Conservation (phyloP, 2,113 vertebrate genomes). For the Halcyon malimbica region DNA sequence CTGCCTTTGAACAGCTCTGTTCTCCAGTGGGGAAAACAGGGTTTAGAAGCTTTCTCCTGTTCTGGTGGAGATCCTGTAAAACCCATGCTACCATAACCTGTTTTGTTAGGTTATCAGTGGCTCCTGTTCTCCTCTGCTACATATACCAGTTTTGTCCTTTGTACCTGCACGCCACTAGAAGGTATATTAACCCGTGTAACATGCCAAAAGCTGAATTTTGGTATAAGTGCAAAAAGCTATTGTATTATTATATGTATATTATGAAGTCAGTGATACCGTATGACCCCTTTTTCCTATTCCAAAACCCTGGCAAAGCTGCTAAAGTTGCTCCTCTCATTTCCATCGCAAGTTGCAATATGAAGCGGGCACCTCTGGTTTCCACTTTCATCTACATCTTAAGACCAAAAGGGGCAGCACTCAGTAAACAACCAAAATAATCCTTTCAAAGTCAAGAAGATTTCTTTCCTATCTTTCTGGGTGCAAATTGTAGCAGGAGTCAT, state of each 20-base stretch:
- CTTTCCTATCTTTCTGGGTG: background rate
- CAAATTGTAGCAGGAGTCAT: background rate
- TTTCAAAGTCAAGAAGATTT: conserved; percentile 39
- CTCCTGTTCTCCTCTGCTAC: background rate
- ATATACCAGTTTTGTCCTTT: background rate
- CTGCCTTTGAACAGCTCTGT: background rate
- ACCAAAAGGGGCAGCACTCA: conserved; percentile 12
- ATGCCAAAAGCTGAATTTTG: background rate
- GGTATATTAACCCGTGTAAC: background rate
- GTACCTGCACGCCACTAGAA: background rate
- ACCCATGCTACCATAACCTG: background rate
- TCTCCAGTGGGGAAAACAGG: background rate
- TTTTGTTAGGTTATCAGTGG: background rate
- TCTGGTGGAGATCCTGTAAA: background rate
- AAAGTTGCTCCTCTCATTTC: background rate
- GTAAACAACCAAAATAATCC: conserved; percentile 48
- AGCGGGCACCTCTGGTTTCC: background rate
- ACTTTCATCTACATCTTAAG: background rate
- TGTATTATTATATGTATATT: background rate
- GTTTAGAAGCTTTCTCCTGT: background rate
- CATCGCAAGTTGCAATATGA: background rate
- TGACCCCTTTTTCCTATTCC: background rate
- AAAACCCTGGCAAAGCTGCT: background rate
- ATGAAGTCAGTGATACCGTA: background rate
- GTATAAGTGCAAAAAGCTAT: background rate